Percentiles rank a stretch among this genome's conserved stretches.
phyloP scores from a whole-genome alignment of 2,888 invertebrate genomes.

The Pheosia tremula region DNA sequence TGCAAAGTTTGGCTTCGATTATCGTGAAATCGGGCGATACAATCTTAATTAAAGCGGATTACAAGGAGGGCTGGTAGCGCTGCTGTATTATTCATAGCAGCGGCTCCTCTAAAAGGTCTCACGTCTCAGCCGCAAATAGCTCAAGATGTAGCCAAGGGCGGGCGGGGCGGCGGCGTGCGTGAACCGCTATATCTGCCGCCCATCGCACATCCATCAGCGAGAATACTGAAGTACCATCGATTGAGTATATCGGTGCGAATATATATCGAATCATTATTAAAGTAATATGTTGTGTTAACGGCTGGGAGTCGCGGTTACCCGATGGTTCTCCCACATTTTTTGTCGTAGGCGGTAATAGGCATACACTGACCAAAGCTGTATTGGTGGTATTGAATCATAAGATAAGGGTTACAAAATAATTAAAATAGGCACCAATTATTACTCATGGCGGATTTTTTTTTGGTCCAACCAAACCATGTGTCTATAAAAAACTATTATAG shows the following conservation, averaged over 20 bases:
- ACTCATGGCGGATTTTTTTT: too few species aligned
- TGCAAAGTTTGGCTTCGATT: background rate
- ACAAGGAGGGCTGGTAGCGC: background rate
- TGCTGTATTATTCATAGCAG: constrained; percentile 12
- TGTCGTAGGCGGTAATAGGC: too few species aligned
- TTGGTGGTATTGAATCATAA: too few species aligned
- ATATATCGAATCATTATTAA: background rate
- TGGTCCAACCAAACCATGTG: too few species aligned
- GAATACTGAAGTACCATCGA: background rate
- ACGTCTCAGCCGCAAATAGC: background rate
- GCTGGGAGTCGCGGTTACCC: too few species aligned
- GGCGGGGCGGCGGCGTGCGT: background rate
- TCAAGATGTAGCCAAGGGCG: background rate
- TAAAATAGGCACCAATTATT: too few species aligned
- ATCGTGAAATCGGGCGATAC: background rate
- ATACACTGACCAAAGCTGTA: too few species aligned
- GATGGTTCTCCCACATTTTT: too few species aligned
- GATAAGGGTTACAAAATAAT: too few species aligned
- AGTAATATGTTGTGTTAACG: background rate
- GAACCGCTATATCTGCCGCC: background rate
- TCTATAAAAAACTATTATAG: too few species aligned
- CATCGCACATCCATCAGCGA: background rate
- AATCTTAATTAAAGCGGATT: background rate
- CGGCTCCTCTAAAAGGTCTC: constrained; percentile 10
- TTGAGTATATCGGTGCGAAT: background rate